Evolutionary conservation across 2,888 invertebrate species (phyloP).

Genomic region (Ptilodon capucinus): DNA sequence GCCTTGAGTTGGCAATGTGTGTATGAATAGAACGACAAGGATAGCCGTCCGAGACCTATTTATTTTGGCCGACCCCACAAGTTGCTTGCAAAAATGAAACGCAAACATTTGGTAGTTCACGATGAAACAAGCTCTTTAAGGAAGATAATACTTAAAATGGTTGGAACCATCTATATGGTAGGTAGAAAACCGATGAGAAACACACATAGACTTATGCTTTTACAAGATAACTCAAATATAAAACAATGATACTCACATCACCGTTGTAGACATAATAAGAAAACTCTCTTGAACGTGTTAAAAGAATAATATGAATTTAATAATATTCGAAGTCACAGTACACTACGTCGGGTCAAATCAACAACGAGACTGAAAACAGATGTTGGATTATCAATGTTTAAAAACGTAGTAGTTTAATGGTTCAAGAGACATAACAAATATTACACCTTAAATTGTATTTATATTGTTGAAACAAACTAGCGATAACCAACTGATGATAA

Average conservation of each 20-base stretch:
- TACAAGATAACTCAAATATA: background rate
- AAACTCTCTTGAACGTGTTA: constrained; percentile 25
- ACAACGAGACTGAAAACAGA: constrained; percentile 54
- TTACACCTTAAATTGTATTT: too few species aligned
- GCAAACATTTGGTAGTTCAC: constrained; percentile 36
- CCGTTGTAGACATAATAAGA: constrained; percentile 46
- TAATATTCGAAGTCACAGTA: constrained; percentile 33
- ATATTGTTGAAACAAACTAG: background rate
- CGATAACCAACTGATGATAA: background rate
- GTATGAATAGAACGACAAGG: constrained; percentile 17
- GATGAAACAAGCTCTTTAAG: constrained; percentile 8
- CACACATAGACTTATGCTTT: background rate
- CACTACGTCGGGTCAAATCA: constrained; percentile 42
- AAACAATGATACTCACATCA: constrained; percentile 43
- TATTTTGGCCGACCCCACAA: constrained; percentile 42
- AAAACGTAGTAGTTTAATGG: constrained; percentile 16
- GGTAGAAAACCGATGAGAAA: background rate
- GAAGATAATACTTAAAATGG: background rate
- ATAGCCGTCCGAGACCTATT: constrained; percentile 55
- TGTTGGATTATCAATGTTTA: constrained; percentile 36
- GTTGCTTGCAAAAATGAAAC: constrained; percentile 41
- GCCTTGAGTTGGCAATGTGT: constrained; percentile 34
- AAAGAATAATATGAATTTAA: constrained; percentile 40
- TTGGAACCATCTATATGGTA: background rate
- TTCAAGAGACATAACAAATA: too few species aligned